These are phyloP conservation scores for Anguilla rostrata DNA, from an alignment of 2,113 vertebrate species.

Conservation along the genomic window DNA sequence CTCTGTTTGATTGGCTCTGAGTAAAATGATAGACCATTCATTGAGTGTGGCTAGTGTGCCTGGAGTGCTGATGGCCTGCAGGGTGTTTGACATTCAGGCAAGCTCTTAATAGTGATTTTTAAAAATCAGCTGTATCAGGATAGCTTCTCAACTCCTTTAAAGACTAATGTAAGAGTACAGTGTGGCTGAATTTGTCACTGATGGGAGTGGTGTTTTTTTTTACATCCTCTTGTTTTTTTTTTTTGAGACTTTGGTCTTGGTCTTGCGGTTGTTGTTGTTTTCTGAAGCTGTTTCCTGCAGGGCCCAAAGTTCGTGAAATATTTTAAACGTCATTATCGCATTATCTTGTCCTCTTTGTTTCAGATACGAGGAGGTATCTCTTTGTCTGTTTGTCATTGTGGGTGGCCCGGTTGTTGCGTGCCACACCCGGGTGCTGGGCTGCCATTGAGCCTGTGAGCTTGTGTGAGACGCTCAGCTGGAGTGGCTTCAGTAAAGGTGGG, in stretches of 20 bases:
- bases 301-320: neutral
- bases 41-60: neutral
- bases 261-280: neutral
- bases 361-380: neutral
- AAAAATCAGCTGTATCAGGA: neutral
- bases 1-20: neutral
- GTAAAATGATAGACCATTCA: neutral
- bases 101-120: neutral
- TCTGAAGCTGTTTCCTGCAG: neutral
- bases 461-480: neutral
- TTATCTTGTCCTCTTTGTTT: neutral
- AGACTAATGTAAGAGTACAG: neutral
- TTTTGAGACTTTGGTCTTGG: neutral
- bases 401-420: neutral
- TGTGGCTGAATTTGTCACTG: too few species aligned
- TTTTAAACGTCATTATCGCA: neutral
- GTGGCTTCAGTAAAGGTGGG: neutral
- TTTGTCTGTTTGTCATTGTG: neutral
- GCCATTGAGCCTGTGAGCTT: neutral
- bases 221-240: neutral
- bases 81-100: neutral
- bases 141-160: neutral
- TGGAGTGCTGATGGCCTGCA: neutral
- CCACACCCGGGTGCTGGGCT: neutral
- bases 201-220: too few species aligned